Base-by-base conservation (phyloP, 2,113 vertebrate genomes). In the Ictalurus furcatus region DNA sequence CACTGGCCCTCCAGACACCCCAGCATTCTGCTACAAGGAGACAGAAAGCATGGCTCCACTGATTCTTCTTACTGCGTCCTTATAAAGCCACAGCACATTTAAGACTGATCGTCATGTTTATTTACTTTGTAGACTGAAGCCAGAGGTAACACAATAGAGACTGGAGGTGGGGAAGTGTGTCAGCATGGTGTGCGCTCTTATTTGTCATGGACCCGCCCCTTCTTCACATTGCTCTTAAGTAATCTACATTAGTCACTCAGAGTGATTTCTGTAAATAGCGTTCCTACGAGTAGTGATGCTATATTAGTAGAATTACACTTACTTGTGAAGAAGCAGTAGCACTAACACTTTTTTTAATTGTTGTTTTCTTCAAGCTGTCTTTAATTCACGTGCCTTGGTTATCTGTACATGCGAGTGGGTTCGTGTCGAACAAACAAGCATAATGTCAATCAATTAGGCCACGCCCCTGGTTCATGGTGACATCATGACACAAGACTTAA, bases 21-120 rank as follows among this genome's bases (percentile, higher is more conserved):
- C 54, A 90, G 54, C 90, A 48, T 89, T 85, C 93, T 93, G 83
- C 8, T 78, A 25, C 76, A 25, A 79, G 67, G 12, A 40, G 30
- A 56, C 17, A 25, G 16, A 48, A 4, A 25, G 56, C 56, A 80
- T 44, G 52, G n/a, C 14, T 78, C 74, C 21, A 4, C 40, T 40
- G 6, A 37, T 7, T 71, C n/a, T 6, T 30, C n/a, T 16, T 30
- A 71, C 4, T 6, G 67, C 14, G 3, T 34, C 28, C 25, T 19
- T 19, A 61, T 65, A 2, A 65, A 65, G 25, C 28, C 23, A 65
- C 54, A 56, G 54, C 54, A 56, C 54, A 48, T 48, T 48, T 48
- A 48, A 48, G 44, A 48, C 44, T 0, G 44, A 7, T 48, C 44
- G 44, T 48, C 48, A 48, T 37, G 71, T 21, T 25, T 9, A 25